phyloP scores from a whole-genome alignment of 2,113 vertebrate species.

The Eptatretus burgeri region DNA sequence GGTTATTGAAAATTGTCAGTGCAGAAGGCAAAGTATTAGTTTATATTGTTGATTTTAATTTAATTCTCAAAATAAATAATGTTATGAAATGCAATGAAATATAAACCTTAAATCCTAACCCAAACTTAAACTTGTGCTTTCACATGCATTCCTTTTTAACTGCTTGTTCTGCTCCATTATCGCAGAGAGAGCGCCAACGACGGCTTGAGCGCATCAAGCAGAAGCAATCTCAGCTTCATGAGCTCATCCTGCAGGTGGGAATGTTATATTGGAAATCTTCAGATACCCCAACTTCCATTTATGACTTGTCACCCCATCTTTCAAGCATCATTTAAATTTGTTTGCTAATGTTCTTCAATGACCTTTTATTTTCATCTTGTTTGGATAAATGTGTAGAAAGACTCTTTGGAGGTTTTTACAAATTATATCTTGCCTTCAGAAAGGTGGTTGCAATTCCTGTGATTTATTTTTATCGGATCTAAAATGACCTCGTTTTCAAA shows the following conservation, averaged over 20 bases:
- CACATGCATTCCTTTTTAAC: constrained; percentile 5
- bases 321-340: neutral
- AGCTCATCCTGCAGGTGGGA: constrained; percentile 38
- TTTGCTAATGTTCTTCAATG: constrained; percentile 3
- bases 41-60: no score
- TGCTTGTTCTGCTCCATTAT: constrained; percentile 13
- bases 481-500: neutral
- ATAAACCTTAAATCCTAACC: neutral
- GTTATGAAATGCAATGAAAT: neutral
- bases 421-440: no score
- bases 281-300: no score
- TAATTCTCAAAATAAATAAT: no score
- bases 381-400: neutral
- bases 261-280: no score
- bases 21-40: no score
- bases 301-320: no score
- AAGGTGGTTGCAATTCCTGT: neutral
- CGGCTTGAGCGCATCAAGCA: constrained; percentile 43
- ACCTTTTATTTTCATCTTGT: neutral
- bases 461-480: neutral
- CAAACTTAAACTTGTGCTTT: constrained; percentile 7
- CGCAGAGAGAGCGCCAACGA: constrained; percentile 42
- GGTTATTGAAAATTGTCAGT: no score
- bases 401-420: no score
- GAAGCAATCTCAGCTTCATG: constrained; percentile 40